These are phyloP conservation scores for Casuarius casuarius DNA, from an alignment of 2,113 vertebrate genomes.

Conservation along the genomic window DNA sequence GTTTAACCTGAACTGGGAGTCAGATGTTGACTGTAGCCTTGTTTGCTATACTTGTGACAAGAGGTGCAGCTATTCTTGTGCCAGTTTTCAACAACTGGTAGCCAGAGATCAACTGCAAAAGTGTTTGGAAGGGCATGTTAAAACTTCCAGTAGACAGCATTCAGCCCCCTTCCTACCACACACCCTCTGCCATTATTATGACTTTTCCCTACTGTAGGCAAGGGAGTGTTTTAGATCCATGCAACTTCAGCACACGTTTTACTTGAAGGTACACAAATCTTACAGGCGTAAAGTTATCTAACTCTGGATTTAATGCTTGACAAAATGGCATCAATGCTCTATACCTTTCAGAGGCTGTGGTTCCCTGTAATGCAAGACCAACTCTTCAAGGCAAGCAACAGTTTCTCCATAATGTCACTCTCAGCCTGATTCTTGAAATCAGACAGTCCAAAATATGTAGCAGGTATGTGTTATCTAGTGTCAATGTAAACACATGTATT, in stretches of 20 bases:
- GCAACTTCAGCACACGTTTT: rapidly evolving
- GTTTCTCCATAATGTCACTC: rapidly evolving
- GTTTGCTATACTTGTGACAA: rapidly evolving
- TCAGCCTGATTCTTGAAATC: too few species aligned
- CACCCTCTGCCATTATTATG: rapidly evolving
- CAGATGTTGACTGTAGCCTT: not conserved
- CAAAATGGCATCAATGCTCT: rapidly evolving
- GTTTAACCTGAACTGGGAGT: too few species aligned
- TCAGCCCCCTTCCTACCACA: rapidly evolving
- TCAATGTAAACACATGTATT: rapidly evolving
- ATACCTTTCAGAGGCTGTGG: rapidly evolving
- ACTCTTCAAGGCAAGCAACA: not conserved
- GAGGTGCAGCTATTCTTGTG: not conserved
- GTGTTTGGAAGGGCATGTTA: not conserved
- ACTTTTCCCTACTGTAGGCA: too few species aligned
- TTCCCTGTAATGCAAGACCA: not conserved
- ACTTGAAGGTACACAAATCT: not conserved
- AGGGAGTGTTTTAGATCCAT: rapidly evolving
- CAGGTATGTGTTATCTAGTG: rapidly evolving
- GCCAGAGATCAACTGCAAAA: not conserved
- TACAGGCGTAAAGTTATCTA: not conserved
- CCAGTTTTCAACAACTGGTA: too few species aligned
- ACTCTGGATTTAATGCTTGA: rapidly evolving
- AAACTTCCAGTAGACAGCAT: rapidly evolving
- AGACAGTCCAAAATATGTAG: rapidly evolving